These are phyloP conservation scores for Geophilus truncorum DNA, from an alignment of 2,888 invertebrate genomes.

Conservation along the genomic window DNA sequence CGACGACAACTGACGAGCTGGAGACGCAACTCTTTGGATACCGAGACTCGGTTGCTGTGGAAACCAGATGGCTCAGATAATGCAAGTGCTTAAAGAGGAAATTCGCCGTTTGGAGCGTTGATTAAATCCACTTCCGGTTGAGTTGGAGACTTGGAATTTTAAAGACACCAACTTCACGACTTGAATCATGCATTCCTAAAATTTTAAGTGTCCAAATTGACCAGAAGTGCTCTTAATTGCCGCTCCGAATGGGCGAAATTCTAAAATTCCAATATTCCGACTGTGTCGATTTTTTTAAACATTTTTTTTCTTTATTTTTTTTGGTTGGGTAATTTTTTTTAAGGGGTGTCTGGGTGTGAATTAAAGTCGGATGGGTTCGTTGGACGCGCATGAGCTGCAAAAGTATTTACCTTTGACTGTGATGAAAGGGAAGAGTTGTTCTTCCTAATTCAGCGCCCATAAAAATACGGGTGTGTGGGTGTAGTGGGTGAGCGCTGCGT, in stretches of 20 bases:
- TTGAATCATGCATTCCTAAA: too few relatives aligned
- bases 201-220: too few relatives aligned
- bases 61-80: neutral
- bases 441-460: neutral
- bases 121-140: too few relatives aligned
- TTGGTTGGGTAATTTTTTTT: neutral
- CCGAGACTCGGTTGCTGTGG: neutral
- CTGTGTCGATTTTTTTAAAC: too few relatives aligned
- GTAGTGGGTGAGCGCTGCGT: neutral
- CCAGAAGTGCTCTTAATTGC: too few relatives aligned
- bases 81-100: too few relatives aligned
- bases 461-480: neutral
- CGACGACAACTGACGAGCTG: neutral
- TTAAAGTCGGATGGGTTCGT: neutral
- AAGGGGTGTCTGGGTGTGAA: neutral
- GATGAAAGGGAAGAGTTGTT: neutral
- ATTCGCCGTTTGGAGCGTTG: too few relatives aligned
- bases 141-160: too few relatives aligned
- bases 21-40: neutral
- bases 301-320: neutral
- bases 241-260: too few relatives aligned
- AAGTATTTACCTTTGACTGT: neutral
- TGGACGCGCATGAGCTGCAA: neutral
- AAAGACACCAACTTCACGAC: too few relatives aligned
- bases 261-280: too few relatives aligned